A percentile compares a stretch with the other conserved stretches of the same genome.
These are phyloP conservation scores for Harlomillsia oculata DNA, from an alignment of 1,140 invertebrate genomes.

Conservation along the genomic window DNA sequence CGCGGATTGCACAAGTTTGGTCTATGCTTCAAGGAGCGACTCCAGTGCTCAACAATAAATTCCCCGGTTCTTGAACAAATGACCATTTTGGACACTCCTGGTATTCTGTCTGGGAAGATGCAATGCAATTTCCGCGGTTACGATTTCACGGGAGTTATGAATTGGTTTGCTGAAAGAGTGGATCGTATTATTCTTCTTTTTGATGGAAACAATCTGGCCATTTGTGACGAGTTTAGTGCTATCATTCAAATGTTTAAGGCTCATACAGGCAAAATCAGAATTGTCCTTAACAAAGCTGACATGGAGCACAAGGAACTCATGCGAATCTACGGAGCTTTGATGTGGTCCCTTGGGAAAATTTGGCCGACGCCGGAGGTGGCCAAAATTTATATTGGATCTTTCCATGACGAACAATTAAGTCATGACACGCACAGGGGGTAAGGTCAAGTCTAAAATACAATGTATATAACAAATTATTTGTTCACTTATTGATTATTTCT, in stretches of 20 bases:
- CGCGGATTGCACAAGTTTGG: constrained; percentile 90
- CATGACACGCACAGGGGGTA: constrained; percentile 75
- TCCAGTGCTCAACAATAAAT: constrained; percentile 81
- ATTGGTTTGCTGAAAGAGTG: constrained; percentile 98
- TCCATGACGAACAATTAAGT: constrained; percentile 91
- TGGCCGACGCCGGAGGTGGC: constrained; percentile 96
- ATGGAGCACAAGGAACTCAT: constrained; percentile 98
- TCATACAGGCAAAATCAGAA: constrained; percentile 97
- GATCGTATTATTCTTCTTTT: constrained; percentile 96
- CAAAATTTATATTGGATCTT: constrained; percentile 93
- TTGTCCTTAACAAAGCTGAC: constrained; percentile 96
- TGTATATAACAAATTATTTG: too few species aligned
- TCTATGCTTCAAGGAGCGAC: constrained; percentile 92
- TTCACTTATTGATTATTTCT: too few species aligned
- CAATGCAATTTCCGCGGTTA: constrained; percentile 88
- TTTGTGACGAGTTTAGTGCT: constrained; percentile 92
- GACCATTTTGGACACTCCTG: constrained; percentile 94
- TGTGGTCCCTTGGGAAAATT: constrained; percentile 96
- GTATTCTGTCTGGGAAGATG: constrained; percentile 52
- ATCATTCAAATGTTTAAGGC: constrained; percentile 88
- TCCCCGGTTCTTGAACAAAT: constrained; percentile 82
- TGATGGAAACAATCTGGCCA: constrained; percentile 98
- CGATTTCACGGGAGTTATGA: constrained; percentile 92
- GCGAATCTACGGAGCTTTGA: constrained; percentile 95
- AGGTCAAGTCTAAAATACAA: constrained; percentile 6